Conservation (phyloP, 2,113 vertebrate species). For the Gobius niger region DNA sequence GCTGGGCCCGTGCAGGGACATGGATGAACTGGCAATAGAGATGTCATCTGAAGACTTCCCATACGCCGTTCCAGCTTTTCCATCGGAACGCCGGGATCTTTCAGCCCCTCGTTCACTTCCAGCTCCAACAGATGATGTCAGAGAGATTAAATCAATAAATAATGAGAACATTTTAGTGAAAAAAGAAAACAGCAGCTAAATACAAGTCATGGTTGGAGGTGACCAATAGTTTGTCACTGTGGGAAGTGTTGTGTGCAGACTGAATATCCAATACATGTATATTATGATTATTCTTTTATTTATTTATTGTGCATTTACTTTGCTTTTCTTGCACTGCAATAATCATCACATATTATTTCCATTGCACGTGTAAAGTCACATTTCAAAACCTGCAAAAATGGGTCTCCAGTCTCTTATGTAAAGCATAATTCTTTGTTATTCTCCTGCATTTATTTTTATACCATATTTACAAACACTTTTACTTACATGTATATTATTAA, state of each 20-base stretch:
- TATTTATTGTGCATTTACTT: conserved; percentile 78
- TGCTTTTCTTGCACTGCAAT: conserved; percentile 85
- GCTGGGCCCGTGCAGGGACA: conserved; percentile 75
- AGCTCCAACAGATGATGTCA: too few relatives aligned
- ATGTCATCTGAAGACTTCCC: conserved; percentile 59
- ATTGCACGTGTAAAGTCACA: conserved; percentile 84
- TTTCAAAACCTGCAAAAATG: conserved; percentile 71
- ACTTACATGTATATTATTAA: conserved; percentile 93
- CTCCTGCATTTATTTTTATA: conserved; percentile 99
- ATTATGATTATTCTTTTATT: conserved; percentile 60
- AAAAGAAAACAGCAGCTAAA: conserved; percentile 52
- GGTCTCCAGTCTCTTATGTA: too few relatives aligned
- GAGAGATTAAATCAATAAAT: conserved; percentile 39
- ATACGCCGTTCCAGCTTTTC: conserved; percentile 78
- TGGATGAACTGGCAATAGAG: conserved; percentile 64
- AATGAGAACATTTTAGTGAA: conserved; percentile 36
- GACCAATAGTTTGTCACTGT: conserved; percentile 79
- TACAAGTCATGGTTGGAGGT: conserved; percentile 60
- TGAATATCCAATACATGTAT: conserved; percentile 69
- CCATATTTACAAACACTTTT: conserved; percentile 97
- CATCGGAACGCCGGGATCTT: conserved; percentile 76
- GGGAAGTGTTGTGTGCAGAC: conserved; percentile 80
- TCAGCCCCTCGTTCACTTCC: conserved; percentile 65
- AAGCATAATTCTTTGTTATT: conserved; percentile 87
- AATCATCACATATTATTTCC: conserved; percentile 85